These are phyloP conservation scores for Paratilapia polleni DNA, from an alignment of 2,113 vertebrate genomes.

Conservation along the genomic window DNA sequence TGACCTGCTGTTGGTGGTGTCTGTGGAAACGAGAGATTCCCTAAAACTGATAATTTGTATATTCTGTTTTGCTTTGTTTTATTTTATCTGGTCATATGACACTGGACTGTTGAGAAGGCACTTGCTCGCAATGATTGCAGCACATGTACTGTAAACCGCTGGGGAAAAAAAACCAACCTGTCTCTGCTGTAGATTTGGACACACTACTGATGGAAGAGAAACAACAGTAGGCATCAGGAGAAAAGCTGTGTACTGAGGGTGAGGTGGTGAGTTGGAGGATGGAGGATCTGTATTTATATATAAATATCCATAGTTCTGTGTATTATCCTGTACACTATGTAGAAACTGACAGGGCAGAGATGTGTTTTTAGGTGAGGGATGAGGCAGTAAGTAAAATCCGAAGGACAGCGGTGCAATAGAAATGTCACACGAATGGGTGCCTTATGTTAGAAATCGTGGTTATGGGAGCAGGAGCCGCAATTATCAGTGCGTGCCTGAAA, in stretches of 20 bases:
- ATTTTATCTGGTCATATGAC: slow-evolving; percentile 62
- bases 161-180: neutral
- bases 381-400: neutral
- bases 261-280: slow-evolving; percentile 45
- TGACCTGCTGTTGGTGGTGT: slow-evolving; percentile 63
- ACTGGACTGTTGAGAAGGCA: slow-evolving; percentile 74
- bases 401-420: slow-evolving; percentile 51
- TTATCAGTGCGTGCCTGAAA: slow-evolving; percentile 34
- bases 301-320: slow-evolving; percentile 42
- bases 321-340: slow-evolving; percentile 48
- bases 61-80: slow-evolving; percentile 50
- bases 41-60: slow-evolving; percentile 44
- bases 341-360: slow-evolving; percentile 22
- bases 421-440: slow-evolving; percentile 63
- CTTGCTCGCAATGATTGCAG: slow-evolving; percentile 46
- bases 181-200: slow-evolving; percentile 28
- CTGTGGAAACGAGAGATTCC: slow-evolving; percentile 49
- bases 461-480: slow-evolving; percentile 26
- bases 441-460: slow-evolving; percentile 63
- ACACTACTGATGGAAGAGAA: slow-evolving; percentile 34
- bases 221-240: neutral
- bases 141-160: slow-evolving; percentile 50
- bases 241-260: slow-evolving; percentile 1
- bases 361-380: slow-evolving; percentile 2
- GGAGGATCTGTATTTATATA: slow-evolving; percentile 48